Base-by-base conservation (phyloP, 2,888 invertebrate species). In the Ceriagrion tenellum region DNA sequence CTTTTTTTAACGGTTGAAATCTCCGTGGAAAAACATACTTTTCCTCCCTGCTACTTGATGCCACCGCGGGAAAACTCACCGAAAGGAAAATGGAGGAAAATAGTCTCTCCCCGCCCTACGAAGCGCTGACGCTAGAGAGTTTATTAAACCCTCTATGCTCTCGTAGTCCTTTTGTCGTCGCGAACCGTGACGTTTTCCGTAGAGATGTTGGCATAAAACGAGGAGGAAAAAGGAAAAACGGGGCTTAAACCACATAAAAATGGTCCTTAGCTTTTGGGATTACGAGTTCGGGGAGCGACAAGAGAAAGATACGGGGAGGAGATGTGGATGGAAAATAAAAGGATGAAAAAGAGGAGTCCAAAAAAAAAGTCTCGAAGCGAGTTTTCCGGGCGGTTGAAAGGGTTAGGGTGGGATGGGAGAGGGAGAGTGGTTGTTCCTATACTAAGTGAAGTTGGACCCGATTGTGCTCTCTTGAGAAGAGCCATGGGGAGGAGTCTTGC, bases 241-340 rank as follows among this genome's bases (percentile, higher is more conserved):
- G 69, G 93, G 93, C 63, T 93, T 47, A 40, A 69, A 69, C 35
- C 93, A 69, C 93, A 93, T 69, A 69, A 93, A 63, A 69, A 47
- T 69, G 69, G 69, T 69, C 47, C 93, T 93, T 74, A 69, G 93
- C n/a, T 47, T 47, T 47, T 26, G 69, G 93, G 63, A 59, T 91
- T 69, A 69, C 56, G 40, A 55, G 35, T 93, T n/a, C 47, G 8
- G 81, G 26, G 69, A 74, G 47, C 63, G 91, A 91, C 40, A 63
- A 26, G 91, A 40, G 47, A 47, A 47, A 47, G 91, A 91, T 35
- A 40, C 69, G 47, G 55, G 69, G 16, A 35, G 40, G 47, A 47
- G 69, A 40, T 26, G 69, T 16, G 47, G 69, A 93, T 26, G 56
- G 47, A 59, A 55, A 93, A 69, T 18, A 18, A 69, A n/a, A 69